Evolutionary conservation across 53 echinoderm and acorn worm genomes (phyloP).

Genomic region (Holothuria leucospilota): DNA sequence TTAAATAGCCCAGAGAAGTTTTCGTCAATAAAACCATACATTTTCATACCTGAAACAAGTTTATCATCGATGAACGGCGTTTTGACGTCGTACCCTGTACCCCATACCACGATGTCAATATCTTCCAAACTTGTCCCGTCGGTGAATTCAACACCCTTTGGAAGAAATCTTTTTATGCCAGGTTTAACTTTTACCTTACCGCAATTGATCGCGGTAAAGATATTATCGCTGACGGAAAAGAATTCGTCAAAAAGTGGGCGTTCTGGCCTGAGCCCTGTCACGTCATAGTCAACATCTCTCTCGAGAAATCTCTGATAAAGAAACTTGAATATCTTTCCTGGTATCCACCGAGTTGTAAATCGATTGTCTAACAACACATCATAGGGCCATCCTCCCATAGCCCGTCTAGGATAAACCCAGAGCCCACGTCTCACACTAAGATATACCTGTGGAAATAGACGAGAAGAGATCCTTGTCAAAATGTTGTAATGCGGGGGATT

Average conservation of each 20-base stretch:
- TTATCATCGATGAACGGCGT: slow-evolving; percentile 16
- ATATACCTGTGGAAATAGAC: slow-evolving; percentile 44
- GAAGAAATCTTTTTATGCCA: slow-evolving; percentile 9
- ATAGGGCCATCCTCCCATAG: slow-evolving; percentile 37
- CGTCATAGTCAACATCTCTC: slow-evolving; percentile 31
- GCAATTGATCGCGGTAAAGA: slow-evolving; percentile 13
- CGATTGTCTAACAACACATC: slow-evolving; percentile 54
- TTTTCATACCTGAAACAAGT: not conserved
- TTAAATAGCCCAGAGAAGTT: too few relatives aligned
- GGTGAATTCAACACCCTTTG: slow-evolving; percentile 12
- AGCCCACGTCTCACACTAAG: slow-evolving; percentile 64
- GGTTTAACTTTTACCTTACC: not conserved
- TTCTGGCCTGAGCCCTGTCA: not conserved
- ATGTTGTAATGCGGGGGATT: too few relatives aligned
- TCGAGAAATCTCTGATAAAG: not conserved
- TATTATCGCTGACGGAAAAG: slow-evolving; percentile 8
- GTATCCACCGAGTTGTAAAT: not conserved
- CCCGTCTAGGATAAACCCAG: slow-evolving; percentile 62
- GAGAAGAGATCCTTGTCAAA: too few relatives aligned
- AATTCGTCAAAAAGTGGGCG: slow-evolving; percentile 8
- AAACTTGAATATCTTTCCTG: not conserved
- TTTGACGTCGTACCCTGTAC: slow-evolving; percentile 20
- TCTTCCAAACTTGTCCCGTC: slow-evolving; percentile 14
- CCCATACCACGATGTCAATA: slow-evolving; percentile 18
- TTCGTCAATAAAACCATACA: too few relatives aligned